Base-by-base conservation (phyloP, 2,888 invertebrate species). In the Tanaodytes sp. region DNA sequence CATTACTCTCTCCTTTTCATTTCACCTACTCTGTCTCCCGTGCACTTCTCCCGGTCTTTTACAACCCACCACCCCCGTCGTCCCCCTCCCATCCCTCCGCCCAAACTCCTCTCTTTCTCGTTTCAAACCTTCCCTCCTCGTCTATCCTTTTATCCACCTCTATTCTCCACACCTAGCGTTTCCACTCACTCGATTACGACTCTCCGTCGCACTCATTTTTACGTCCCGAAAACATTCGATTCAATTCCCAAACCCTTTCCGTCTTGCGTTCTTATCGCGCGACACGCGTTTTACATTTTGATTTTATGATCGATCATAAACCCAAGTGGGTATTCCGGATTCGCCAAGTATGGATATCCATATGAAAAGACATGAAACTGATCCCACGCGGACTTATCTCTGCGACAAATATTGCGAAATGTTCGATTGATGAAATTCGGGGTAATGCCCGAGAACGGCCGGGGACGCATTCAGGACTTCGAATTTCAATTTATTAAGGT, bases 181-280 rank as follows among this genome's bases (percentile, higher is more conserved):
- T 27, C 27, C 27, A 9, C 9, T 27, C 27, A 4, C 27, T 27
- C 27, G 27, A 6, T 27, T 4, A 6, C 9, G 27, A 27, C 27
- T 6, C 9, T 6, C 8, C 27, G 27, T n/a, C 33, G 33, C 33
- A 6, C 46, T 64, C 40, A 49, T 46, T 68, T 62, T 72, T 67
- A 61, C 52, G 45, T 67, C 52, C 54, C 68, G 52, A 58, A 71
- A 57, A 57, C 61, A 73, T 70, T 65, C 54, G 63, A 73, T 71
- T 66, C 58, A 54, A 62, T 64, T 69, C 64, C 63, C 43, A 15
- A 40, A 43, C 58, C 30, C 54, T 30, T 45, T 49, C 14, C 37
- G 19, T 40, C 52, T 49, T 49, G 14, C 27, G n/a, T 45, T 61
- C 42, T 66, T 66, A 59, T 66, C 59, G 37, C 48, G 23, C 71